Evolutionary conservation across 2,888 invertebrate genomes (phyloP), one percentile per base, ranked within the genome.

Genomic region (Gastrophysa polygoni): DNA sequence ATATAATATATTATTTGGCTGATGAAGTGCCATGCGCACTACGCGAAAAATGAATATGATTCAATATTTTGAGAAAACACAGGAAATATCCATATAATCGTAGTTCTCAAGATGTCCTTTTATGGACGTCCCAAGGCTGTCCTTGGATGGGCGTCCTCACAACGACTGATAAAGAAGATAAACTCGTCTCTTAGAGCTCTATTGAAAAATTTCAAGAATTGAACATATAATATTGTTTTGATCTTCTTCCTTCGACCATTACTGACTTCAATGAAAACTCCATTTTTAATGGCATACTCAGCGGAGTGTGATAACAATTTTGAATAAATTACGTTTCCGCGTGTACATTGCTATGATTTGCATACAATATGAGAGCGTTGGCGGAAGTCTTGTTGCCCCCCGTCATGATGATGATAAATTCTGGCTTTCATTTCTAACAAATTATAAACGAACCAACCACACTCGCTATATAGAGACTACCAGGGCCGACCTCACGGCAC

Each of bases 301-400:
- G 57, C 63, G 59, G 52, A 63, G 63, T 64, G 60, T 60, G 61
- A 64, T 47, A 58, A 61, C 58, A 61, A 64, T 61, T 72, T 69
- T 67, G 70, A 72, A 72, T 73, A 71, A 69, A 72, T 66, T 67
- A 69, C 64, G 69, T 70, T 73, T 72, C 73, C 72, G 73, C 73
- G 69, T 72, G 71, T 69, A 72, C 70, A 70, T 71, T 70, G 68
- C 68, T 66, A 64, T 68, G 71, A 73, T 73, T 73, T 70, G 73
- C 73, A 73, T 73, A 73, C 73, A 73, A 73, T 72, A 71, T 63
- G 63, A 63, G 59, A 63, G 56, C 72, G 71, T 69, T 69, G 74
- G 73, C 76, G 75, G 75, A 76, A 76, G 73, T 68, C 57, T 64
- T 65, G 68, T 70, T 69, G 70, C 71, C 72, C 67, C 71, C 68